phyloP scores from a whole-genome alignment of 2,888 invertebrate genomes.

The Aporophyla lueneburgensis region DNA sequence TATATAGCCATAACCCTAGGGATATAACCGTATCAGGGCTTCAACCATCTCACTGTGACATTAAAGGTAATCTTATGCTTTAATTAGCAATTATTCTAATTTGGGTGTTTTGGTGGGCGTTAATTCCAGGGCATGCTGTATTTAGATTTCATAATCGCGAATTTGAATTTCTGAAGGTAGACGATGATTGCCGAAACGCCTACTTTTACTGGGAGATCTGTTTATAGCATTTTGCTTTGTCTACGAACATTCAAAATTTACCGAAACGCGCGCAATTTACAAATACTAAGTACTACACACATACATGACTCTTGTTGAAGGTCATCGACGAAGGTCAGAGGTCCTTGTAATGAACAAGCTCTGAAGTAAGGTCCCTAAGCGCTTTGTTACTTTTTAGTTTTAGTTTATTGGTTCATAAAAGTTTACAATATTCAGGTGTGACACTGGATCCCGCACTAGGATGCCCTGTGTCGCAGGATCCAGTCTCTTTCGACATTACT shows the following conservation, averaged over 20 bases:
- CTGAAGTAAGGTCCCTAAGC: not conserved
- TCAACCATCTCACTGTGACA: too few species aligned
- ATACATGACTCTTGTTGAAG: not conserved
- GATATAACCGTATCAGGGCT: too few species aligned
- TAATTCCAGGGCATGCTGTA: not conserved
- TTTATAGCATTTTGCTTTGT: not conserved
- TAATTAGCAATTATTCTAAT: too few species aligned
- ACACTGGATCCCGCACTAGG: too few species aligned
- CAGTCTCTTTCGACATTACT: too few species aligned
- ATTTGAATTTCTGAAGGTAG: not conserved
- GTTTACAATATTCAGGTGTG: too few species aligned
- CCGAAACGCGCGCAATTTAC: not conserved
- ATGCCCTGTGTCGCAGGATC: too few species aligned
- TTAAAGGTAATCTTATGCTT: too few species aligned
- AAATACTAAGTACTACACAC: not conserved
- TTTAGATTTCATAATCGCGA: not conserved
- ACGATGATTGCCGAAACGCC: not conserved
- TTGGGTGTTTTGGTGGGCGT: too few species aligned
- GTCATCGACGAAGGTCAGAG: not conserved
- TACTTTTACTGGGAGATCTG: not conserved
- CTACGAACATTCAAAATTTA: not conserved
- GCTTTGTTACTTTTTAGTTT: constrained; percentile 11
- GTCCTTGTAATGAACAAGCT: not conserved
- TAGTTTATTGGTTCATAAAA: too few species aligned
- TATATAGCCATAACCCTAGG: too few species aligned